Evolutionary conservation across 2,797 vertebrate genomes (phyloP), one percentile per base, ranked within the genome.

Genomic region (Aselliscus stoliczkanus): DNA sequence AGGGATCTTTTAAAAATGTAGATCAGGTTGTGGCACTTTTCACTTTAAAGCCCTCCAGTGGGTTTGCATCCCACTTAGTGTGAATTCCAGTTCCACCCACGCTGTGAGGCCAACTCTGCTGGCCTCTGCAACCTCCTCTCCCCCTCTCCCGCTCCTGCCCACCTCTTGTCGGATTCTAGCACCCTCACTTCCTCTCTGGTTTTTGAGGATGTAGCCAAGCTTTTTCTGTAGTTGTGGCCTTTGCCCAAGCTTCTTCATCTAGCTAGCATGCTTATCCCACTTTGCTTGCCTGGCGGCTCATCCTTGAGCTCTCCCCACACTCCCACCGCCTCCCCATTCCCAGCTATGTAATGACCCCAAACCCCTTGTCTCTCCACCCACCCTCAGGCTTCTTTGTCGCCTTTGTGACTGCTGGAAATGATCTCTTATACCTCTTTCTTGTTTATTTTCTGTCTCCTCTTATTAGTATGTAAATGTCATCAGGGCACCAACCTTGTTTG

Each of bases 261-360:
- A 37, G 54, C 47, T 10, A 31, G 94, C 5, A 23, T 42, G 25
- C 47, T 58, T 5, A 12, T 72, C 54, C 3, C 23, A 3, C 31
- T 65, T 65, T 44, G 47, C 72, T 80, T 20, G 5, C 39, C 10
- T 56, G 67, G 18, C 9, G 23, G 10, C 14, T 76, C 34, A 4
- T 21, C 37, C 15, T 69, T 42, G n/a, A 52, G 37, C 7, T 70
- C 37, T 27, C 4, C 15, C 8, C 37, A 31, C 37, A 27, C 50
- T 4, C 17, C n/a, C 25, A 15, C n/a, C 5, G 13, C 2, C 47
- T 50, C 0, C 2, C 29, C 6, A 17, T 10, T 58, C 13, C 21
- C 29, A 17, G 18, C 88, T 94, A 29, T 56, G 2, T 27, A 42
- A 76, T 72, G 58, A 65, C 25, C 15, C 64, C 39, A 29, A 1